phyloP scores from a whole-genome alignment of 2,113 vertebrate genomes.

The Oreocharis arfaki region DNA sequence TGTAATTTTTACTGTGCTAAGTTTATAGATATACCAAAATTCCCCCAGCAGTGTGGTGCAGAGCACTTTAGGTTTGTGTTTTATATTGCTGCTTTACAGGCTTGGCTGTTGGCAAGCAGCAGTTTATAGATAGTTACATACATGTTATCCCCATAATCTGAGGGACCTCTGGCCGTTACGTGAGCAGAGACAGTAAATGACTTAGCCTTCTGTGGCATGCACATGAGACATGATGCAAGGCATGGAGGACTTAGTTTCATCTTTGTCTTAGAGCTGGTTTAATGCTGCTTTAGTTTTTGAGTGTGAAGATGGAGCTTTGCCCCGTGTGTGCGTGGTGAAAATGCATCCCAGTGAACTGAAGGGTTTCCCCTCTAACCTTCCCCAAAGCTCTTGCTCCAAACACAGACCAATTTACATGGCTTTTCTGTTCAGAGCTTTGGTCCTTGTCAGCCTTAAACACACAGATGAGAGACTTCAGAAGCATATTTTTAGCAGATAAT shows the following conservation, averaged over 20 bases:
- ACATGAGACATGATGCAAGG: not conserved
- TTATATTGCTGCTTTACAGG: not conserved
- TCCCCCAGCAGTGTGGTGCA: not conserved
- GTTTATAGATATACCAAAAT: not conserved
- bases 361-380: not conserved
- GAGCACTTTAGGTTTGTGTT: not conserved
- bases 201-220: not conserved
- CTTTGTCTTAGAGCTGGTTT: not conserved
- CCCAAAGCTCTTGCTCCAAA: not conserved
- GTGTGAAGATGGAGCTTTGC: not conserved
- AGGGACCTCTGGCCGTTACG: not conserved
- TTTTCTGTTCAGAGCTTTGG: not conserved
- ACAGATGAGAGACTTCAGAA: not conserved
- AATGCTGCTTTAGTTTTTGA: not conserved
- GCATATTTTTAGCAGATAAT: not conserved
- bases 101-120: not conserved
- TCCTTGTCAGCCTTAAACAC: not conserved
- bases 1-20: not conserved
- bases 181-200: not conserved
- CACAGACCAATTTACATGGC: rapidly evolving
- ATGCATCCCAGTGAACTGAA: not conserved
- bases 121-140: not conserved
- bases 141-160: not conserved
- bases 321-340: not conserved
- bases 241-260: not conserved